phyloP scores from a whole-genome alignment of 2,888 invertebrate species.

The Andrena marginata region DNA sequence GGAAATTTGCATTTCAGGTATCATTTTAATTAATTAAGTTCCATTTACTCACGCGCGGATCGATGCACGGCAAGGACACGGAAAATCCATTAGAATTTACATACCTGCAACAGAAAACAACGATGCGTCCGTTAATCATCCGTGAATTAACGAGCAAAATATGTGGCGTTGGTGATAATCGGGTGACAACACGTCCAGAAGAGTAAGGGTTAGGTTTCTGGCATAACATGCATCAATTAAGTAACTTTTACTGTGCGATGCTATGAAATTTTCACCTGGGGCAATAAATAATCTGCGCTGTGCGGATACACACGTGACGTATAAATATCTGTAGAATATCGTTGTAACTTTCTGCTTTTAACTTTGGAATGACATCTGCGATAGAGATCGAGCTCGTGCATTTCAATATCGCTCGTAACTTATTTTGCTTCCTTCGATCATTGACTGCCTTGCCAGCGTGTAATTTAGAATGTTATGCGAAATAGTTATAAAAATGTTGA shows the following conservation, averaged over 20 bases:
- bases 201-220: background rate
- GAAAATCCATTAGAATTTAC: conserved; percentile 51
- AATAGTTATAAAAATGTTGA: no score
- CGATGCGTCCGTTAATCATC: conserved; percentile 44
- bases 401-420: no score
- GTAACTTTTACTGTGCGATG: background rate
- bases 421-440: no score
- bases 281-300: background rate
- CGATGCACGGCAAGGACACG: conserved; percentile 16
- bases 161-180: background rate
- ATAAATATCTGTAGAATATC: background rate
- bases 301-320: background rate
- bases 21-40: conserved; percentile 36
- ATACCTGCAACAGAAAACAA: conserved; percentile 66
- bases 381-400: background rate
- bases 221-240: background rate
- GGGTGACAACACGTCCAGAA: background rate
- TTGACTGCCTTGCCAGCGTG: no score
- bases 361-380: background rate
- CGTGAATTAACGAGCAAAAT: conserved; percentile 18
- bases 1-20: background rate
- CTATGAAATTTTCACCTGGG: background rate
- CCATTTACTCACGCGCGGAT: conserved; percentile 44
- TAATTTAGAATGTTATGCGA: no score
- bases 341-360: background rate